phyloP scores from a whole-genome alignment of 2,888 invertebrate genomes.

The Baccha elongata region DNA sequence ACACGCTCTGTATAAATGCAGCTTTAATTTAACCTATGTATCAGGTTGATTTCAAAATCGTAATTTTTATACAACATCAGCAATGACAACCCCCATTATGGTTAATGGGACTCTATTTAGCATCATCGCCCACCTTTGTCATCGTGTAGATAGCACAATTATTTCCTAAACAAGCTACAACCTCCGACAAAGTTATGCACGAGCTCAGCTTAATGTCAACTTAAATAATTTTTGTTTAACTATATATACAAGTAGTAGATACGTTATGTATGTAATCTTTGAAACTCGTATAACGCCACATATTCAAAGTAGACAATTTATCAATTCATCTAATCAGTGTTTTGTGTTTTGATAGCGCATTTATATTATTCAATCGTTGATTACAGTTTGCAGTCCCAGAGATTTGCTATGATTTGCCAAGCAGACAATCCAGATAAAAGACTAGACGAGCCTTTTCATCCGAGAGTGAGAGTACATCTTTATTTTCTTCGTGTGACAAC shows the following conservation, averaged over 20 bases:
- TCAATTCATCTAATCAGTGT: conserved; percentile 77
- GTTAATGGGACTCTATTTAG: background rate
- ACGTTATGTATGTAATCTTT: background rate
- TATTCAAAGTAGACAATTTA: conserved; percentile 76
- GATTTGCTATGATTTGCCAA: conserved; percentile 42
- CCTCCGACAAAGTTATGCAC: background rate
- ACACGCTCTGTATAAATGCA: too few species aligned
- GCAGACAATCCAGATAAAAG: conserved; percentile 29
- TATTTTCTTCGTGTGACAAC: conserved; percentile 13
- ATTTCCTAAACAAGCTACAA: background rate
- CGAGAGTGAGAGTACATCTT: conserved; percentile 30
- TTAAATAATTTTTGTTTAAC: conserved; percentile 11
- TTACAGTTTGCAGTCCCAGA: conserved; percentile 42
- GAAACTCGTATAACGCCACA: conserved; percentile 6
- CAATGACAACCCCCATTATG: background rate
- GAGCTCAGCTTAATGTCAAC: background rate
- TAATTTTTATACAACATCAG: background rate
- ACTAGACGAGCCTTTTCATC: conserved; percentile 37
- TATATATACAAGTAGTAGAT: background rate
- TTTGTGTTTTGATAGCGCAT: conserved; percentile 76
- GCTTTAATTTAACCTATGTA: too few species aligned
- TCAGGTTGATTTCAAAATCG: too few species aligned
- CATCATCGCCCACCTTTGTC: background rate
- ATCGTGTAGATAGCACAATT: background rate
- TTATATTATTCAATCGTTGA: conserved; percentile 75